Evolutionary conservation across 2,797 vertebrate genomes (phyloP), one percentile per base, ranked within the genome.

Genomic region (Sebastes dallii): DNA sequence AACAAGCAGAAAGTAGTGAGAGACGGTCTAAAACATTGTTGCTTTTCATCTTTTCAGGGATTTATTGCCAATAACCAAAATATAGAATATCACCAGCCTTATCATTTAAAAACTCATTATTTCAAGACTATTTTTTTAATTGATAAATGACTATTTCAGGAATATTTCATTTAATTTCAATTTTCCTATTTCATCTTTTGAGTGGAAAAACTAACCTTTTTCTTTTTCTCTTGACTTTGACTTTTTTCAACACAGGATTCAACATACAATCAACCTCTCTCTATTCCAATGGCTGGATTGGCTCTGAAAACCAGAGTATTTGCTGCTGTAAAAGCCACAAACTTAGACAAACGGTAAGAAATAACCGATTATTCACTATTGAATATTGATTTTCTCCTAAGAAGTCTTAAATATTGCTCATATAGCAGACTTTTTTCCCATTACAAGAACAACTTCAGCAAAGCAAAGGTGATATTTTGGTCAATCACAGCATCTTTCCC

Each of bases 241-340:
- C 24, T 68, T 54, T 30, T 58, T 30, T 91, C 90, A 27, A 27
- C 24, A 65, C 93, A 99, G 99, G 98, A 99, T 92, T 99, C 99
- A 62, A 96, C 96, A 75, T 99, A 97, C 93, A 96, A 89, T 61
- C 96, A 99, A 73, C 97, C 96, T 64, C 95, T 99, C 78, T 95
- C 97, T 64, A 97, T 99, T 76, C 99, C 99, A 3, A 96, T 95
- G 89, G 91, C 94, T 25, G 99, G 99, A 66, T 91, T 99, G 77
- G 96, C 98, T 91, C 95, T 99, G 92, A 99, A 99, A 95, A 99
- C 98, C 76, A 96, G 98, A 95, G 97, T 99, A 71, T 99, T 97
- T 93, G 98, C 98, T 84, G 98, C 97, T 66, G 97, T 99, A 56
- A 98, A 96, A 95, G 98, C 98, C 77, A 98, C 98, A 78, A 99